Percentiles rank a stretch among this genome's conserved stretches.
Evolutionary conservation across 2,113 vertebrate species (phyloP).

Genomic region (Lophochroa leadbeateri): DNA sequence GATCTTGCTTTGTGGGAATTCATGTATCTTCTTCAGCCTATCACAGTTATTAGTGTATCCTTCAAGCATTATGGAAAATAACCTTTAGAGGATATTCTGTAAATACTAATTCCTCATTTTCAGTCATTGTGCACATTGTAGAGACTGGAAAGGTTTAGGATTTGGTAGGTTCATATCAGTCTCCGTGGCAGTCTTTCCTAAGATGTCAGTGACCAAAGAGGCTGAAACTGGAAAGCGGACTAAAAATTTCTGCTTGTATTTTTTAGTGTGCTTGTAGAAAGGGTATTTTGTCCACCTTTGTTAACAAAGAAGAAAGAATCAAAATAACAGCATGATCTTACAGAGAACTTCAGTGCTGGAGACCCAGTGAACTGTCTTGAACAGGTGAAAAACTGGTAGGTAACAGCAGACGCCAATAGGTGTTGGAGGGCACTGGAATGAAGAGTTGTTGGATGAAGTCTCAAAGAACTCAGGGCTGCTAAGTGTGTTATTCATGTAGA

Average conservation of each 20-base stretch:
- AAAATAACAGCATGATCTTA: neutral
- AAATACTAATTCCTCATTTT: neutral
- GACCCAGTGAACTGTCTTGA: neutral
- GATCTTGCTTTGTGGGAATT: neutral
- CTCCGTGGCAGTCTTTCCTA: neutral
- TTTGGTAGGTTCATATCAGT: neutral
- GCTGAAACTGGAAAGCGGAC: neutral
- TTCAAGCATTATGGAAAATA: slow-evolving; percentile 5
- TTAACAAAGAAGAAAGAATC: neutral
- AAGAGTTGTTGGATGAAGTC: neutral
- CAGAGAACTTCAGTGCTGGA: neutral
- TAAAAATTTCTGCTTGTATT: neutral
- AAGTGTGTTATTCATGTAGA: neutral
- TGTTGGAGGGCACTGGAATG: neutral
- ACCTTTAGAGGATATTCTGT: neutral
- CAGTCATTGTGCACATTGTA: neutral
- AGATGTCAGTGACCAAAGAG: neutral
- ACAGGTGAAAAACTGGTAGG: neutral
- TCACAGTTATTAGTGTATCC: neutral
- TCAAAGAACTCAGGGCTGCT: neutral
- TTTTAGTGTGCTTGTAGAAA: neutral
- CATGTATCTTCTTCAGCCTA: neutral
- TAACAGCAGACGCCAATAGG: neutral
- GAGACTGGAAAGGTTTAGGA: neutral
- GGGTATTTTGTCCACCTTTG: neutral